Base-by-base conservation (phyloP, 2,797 vertebrate genomes). In the Myiotriccus ornatus region DNA sequence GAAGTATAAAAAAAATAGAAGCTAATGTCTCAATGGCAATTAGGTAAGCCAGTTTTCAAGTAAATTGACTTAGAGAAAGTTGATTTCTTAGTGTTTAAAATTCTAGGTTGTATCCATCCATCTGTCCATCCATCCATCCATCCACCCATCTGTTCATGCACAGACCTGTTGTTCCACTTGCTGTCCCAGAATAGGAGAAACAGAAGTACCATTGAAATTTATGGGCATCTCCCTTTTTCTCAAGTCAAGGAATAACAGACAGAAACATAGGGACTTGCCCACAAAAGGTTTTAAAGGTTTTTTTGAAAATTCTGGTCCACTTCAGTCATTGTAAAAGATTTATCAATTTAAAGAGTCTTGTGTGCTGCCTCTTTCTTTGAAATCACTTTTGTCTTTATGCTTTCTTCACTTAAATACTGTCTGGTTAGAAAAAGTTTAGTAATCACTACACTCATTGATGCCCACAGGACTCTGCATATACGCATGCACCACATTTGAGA, bases 181-280 rank as follows among this genome's bases (percentile, higher is more conserved):
- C 7, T 70, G 24, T 22, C 25, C 7, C 23, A 67, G 9, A 85
- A 53, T 9, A 52, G 6, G 30, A 27, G 16, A 44, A 35, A 79
- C 5, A 62, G 63, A 86, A 77, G 0, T 8, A 9, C 4, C 69
- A 2, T 2, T 62, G 53, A 85, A 67, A 87, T 65, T 10, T 44
- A 74, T 70, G 77, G 18, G 2, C 5, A 41, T 30, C 9, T 62
- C 16, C 6, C 2, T 57, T 93, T 88, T 68, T 69, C 35, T 79
- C 22, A 75, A 44, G 22, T 3, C 52, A 21, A 22, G 28, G 7
- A 59, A 39, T 79, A 70, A 14, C 4, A 68, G 14, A 28, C 5
- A 86, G 17, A 67, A 83, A 74, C 13, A 59, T 0, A 2, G 2
- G 3, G 4, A 34, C 3, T 4, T 14, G n/a, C 4, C 4, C 15